Percentiles rank a stretch among this genome's conserved stretches.
phyloP scores from a whole-genome alignment of 2,797 vertebrate species.

The Cryptoprocta ferox region DNA sequence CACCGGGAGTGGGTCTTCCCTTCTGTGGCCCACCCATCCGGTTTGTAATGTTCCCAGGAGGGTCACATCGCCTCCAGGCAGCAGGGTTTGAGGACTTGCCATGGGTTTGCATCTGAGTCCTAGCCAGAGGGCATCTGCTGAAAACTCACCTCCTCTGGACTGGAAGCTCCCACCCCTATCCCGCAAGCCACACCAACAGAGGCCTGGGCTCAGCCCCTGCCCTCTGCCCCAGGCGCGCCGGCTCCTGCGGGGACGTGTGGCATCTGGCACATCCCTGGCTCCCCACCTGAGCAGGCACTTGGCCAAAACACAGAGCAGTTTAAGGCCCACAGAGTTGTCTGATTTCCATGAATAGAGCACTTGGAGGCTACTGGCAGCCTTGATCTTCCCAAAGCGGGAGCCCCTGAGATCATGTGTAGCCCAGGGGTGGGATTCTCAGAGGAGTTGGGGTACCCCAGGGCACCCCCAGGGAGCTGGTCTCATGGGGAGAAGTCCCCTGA shows the following conservation, averaged over 20 bases:
- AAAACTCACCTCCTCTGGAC: not conserved
- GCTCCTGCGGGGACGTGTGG: not conserved
- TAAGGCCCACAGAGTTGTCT: not conserved
- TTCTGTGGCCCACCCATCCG: accelerated
- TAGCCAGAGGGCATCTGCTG: not conserved
- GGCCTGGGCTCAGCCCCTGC: not conserved
- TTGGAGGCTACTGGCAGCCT: not conserved
- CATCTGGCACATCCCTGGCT: no score
- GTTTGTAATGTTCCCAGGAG: not conserved
- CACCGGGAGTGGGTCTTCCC: not conserved
- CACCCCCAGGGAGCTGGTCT: not conserved
- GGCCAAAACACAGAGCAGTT: not conserved
- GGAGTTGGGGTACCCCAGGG: not conserved
- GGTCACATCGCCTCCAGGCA: not conserved
- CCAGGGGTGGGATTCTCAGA: not conserved
- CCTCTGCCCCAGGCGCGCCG: not conserved
- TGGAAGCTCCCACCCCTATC: not conserved
- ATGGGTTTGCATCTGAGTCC: not conserved
- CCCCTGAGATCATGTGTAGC: not conserved
- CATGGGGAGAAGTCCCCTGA: not conserved
- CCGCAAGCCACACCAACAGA: not conserved
- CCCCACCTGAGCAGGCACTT: not conserved
- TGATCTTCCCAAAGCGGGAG: not conserved
- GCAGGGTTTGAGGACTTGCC: not conserved
- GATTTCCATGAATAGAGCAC: not conserved